Evolutionary conservation across 1,140 invertebrate species (phyloP).

Genomic region (Papilio helenus): DNA sequence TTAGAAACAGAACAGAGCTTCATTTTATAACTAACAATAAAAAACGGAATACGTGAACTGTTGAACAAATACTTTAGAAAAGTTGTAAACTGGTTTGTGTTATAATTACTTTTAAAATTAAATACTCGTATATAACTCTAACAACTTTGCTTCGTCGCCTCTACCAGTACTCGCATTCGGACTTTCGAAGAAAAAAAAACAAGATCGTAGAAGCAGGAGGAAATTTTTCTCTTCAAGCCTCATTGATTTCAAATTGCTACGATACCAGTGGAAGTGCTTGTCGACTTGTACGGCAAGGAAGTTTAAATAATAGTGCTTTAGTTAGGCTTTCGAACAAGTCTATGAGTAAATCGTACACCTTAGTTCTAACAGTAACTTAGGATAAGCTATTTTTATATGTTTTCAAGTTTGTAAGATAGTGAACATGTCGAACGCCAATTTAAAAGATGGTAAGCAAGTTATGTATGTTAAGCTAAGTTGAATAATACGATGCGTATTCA

Average conservation of each 20-base stretch:
- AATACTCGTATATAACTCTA: not conserved
- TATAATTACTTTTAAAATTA: not conserved
- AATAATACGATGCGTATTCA: too few species aligned
- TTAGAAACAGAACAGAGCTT: not conserved
- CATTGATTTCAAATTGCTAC: constrained; percentile 23
- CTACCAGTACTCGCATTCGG: not conserved
- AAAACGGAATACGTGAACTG: too few species aligned
- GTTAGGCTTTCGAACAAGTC: not conserved
- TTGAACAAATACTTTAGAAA: not conserved
- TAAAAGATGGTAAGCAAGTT: too few species aligned
- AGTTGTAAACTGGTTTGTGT: not conserved
- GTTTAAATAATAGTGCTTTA: constrained; percentile 3
- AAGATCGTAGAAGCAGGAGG: not conserved
- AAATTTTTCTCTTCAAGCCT: constrained; percentile 2
- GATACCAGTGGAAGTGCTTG: constrained; percentile 1
- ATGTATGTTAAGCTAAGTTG: too few species aligned
- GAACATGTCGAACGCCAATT: too few species aligned
- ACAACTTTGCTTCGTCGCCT: constrained; percentile 3
- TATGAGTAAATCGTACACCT: not conserved
- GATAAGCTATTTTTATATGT: not conserved
- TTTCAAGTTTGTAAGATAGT: not conserved
- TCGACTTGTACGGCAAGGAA: constrained; percentile 4
- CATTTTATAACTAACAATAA: not conserved
- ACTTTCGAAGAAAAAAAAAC: constrained; percentile 22
- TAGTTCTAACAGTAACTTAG: not conserved